Conservation (phyloP, 2,888 invertebrate species). For the Bimastos eiseni region DNA sequence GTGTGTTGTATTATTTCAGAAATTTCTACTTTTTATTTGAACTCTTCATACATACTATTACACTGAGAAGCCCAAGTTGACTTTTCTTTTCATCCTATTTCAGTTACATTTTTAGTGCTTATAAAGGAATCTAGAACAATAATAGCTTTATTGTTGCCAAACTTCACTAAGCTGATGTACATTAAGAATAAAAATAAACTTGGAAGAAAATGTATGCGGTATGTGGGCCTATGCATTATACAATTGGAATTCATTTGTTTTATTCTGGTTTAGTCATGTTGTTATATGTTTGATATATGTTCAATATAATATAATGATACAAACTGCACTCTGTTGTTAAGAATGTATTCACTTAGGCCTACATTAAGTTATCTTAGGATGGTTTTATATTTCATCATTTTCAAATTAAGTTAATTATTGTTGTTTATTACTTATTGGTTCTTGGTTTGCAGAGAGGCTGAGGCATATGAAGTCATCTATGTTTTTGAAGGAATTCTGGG, state of each 20-base stretch:
- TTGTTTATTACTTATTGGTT: not conserved
- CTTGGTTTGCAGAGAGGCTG: slow-evolving; percentile 53
- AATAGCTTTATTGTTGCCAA: no score
- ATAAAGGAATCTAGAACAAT: no score
- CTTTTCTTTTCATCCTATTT: not conserved
- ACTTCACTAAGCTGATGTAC: not conserved
- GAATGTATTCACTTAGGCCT: no score
- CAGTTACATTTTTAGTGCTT: no score
- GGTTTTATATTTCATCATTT: not conserved
- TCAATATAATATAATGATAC: no score
- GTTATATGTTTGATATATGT: no score
- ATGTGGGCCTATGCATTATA: not conserved
- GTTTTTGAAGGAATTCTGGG: slow-evolving; percentile 56
- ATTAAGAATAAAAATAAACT: not conserved
- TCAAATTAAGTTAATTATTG: not conserved
- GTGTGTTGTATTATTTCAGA: not conserved
- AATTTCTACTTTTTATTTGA: not conserved
- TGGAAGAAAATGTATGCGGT: not conserved
- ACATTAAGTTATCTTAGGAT: not conserved
- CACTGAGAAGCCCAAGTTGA: not conserved
- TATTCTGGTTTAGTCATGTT: no score
- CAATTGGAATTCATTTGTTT: not conserved
- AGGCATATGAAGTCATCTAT: slow-evolving; percentile 53
- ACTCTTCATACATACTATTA: not conserved
- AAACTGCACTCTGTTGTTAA: no score